phyloP scores from a whole-genome alignment of 64 coral and sea anemone species.

The Montipora sp. region DNA sequence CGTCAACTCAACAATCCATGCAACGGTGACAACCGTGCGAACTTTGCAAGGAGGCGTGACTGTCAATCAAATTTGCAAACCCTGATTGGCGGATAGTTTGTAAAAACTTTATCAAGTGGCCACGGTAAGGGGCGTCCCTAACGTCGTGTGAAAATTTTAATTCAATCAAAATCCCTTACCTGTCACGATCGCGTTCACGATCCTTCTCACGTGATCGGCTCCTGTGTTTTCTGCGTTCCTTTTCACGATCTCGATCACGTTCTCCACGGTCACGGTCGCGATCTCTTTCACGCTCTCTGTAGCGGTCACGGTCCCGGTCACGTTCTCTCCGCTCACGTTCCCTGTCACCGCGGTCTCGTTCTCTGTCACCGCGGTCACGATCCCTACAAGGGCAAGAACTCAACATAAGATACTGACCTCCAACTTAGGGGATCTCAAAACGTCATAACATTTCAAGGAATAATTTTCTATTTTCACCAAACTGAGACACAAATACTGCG shows the following conservation, averaged over 20 bases:
- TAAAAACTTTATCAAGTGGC: too few relatives aligned
- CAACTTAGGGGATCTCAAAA: too few relatives aligned
- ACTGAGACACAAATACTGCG: too few relatives aligned
- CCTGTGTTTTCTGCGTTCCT: conserved; percentile 55
- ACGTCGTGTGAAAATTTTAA: too few relatives aligned
- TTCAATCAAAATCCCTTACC: neutral
- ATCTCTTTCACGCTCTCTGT: conserved; percentile 46
- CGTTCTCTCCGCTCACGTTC: conserved; percentile 45
- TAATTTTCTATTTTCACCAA: too few relatives aligned
- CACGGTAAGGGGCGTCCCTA: too few relatives aligned
- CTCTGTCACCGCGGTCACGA: neutral
- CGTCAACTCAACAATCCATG: too few relatives aligned
- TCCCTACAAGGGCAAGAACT: neutral
- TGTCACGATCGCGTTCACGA: conserved; percentile 41
- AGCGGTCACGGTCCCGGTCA: conserved; percentile 50
- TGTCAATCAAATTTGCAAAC: too few relatives aligned
- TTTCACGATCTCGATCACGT: conserved; percentile 59
- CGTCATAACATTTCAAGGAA: too few relatives aligned
- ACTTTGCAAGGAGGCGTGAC: too few relatives aligned
- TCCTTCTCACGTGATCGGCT: conserved; percentile 62
- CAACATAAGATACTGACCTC: neutral
- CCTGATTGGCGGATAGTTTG: too few relatives aligned
- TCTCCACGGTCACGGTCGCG: conserved; percentile 34
- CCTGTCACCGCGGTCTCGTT: conserved; percentile 29
- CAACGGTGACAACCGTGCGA: too few relatives aligned